Evolutionary conservation across 2,113 vertebrate species (phyloP), one percentile per base, ranked within the genome.

Genomic region (Leuciscus idus): DNA sequence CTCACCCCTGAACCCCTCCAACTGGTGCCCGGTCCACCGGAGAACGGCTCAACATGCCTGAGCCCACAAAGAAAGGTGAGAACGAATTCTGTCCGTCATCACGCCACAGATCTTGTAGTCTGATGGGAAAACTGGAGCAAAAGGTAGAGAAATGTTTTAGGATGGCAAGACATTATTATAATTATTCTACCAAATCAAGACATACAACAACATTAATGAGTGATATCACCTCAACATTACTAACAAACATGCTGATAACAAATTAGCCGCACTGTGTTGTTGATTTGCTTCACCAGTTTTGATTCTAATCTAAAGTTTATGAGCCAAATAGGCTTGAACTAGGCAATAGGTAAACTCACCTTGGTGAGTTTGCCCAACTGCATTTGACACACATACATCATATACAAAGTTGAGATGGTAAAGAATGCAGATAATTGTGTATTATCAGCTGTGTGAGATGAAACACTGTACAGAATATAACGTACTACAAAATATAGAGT

Each of bases 61-160:
- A 96, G 93, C 95, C 95, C 86, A 93, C 93, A 85, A 95, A 94
- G 89, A 95, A 95, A 95, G 94, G 94, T 95, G 94, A 89, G 93
- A 90, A 61, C 77, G 33, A 36, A 70, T 85, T 83, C 85, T 75
- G 73, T 87, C 90, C 75, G 6, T 28, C 68, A 39, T 23, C 21
- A 39, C 0, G 9, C 68, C 68, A 72, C 68, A 72, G 36, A 70
- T 30, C 13, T n/a, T 7, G 28, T 62, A 43, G 36, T 19, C n/a
- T 48, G 77, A 17, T 62, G 78, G 36, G 3, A 30, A 78, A 78
- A n/a, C 30, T 75, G 23, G 3, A 75, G 6, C 43, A 28, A 33
- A 57, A 59, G 76, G 11, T 48, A 52, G 74, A 77, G 28, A 77
- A 55, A 30, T 43, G 36, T 23, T 39, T 39, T 36, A 36, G 17